Evolutionary conservation across 2,888 invertebrate species (phyloP).

Genomic region (Acrocyrtus sp.): DNA sequence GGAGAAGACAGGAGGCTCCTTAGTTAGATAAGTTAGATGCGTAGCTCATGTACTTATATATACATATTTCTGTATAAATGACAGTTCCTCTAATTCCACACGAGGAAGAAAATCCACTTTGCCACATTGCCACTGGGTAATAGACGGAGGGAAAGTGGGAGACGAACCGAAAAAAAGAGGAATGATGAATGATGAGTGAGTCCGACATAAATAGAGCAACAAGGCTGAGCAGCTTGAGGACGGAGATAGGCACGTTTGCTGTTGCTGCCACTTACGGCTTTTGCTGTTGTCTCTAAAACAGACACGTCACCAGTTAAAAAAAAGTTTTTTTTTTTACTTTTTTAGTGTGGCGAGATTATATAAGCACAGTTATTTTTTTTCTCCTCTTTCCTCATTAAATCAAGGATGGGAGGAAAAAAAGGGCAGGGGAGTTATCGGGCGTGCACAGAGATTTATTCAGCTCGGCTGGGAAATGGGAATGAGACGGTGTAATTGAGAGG

Average conservation of each 20-base stretch:
- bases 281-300: not conserved
- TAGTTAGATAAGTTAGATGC: not conserved
- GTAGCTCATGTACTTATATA: too few relatives aligned
- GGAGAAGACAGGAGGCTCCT: not conserved
- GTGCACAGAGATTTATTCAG: not conserved
- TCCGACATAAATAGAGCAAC: constrained; percentile 56
- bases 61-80: not conserved
- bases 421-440: too few relatives aligned
- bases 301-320: too few relatives aligned
- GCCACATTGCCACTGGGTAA: too few relatives aligned
- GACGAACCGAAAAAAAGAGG: too few relatives aligned
- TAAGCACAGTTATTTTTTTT: not conserved
- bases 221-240: constrained; percentile 23
- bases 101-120: not conserved
- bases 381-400: not conserved
- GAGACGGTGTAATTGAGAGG: too few relatives aligned
- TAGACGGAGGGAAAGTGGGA: too few relatives aligned
- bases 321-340: not conserved
- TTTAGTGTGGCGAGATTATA: too few relatives aligned
- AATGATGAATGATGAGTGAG: constrained; percentile 60
- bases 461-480: too few relatives aligned
- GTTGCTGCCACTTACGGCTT: not conserved
- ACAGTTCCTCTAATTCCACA: not conserved
- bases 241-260: constrained; percentile 10
- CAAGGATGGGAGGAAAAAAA: too few relatives aligned